phyloP scores from a whole-genome alignment of 1,140 invertebrate species.

The Drosophila bipectinata region DNA sequence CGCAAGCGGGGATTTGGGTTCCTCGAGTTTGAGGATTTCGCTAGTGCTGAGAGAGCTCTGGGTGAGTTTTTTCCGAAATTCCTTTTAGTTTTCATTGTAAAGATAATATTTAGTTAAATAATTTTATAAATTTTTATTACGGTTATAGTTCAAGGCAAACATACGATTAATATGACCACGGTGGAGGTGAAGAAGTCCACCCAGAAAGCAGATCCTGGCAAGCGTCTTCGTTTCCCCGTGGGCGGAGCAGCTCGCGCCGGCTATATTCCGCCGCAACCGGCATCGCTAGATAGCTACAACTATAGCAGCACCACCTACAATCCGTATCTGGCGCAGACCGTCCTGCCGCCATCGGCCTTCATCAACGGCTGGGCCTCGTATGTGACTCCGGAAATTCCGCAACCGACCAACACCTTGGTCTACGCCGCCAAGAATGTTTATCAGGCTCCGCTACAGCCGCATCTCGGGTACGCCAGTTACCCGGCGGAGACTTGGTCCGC shows the following conservation, averaged over 20 bases:
- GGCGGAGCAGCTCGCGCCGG: conserved; percentile 54
- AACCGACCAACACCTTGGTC: not conserved
- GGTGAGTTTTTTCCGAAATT: conserved; percentile 18
- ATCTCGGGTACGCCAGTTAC: not conserved
- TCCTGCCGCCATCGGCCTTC: conserved; percentile 63
- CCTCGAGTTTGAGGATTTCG: conserved; percentile 96
- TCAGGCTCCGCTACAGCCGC: not conserved
- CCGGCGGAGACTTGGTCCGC: not conserved
- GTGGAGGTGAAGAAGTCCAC: conserved; percentile 93
- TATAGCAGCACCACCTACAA: conserved; percentile 46
- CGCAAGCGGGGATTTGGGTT: conserved; percentile 97
- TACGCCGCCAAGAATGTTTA: conserved; percentile 12
- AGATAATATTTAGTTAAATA: no score
- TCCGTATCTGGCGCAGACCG: conserved; percentile 52
- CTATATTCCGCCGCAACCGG: conserved; percentile 63
- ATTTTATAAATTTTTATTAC: not conserved
- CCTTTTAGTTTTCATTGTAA: no score
- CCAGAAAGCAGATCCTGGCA: conserved; percentile 87
- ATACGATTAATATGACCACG: conserved; percentile 89
- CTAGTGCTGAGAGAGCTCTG: conserved; percentile 47
- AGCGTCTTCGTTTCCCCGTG: conserved; percentile 45
- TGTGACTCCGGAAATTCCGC: conserved; percentile 33
- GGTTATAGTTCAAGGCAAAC: conserved; percentile 87
- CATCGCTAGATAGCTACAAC: conserved; percentile 35
- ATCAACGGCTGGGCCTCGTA: conserved; percentile 70